Conservation (phyloP, 1,140 invertebrate species). For the Medauroidea extradentata region DNA sequence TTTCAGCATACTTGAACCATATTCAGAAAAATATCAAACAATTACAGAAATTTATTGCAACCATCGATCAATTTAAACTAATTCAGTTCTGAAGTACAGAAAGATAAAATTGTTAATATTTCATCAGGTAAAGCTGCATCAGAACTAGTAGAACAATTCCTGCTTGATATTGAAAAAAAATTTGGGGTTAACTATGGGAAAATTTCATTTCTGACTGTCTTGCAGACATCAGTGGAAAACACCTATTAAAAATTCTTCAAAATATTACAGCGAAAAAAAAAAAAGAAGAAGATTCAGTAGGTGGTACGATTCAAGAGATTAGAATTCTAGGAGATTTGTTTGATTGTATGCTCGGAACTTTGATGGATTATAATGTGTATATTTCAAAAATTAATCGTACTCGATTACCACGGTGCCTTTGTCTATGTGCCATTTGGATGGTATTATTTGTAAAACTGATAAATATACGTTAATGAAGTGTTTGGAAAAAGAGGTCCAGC, state of each 20-base stretch:
- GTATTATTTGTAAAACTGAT: slow-evolving; percentile 13
- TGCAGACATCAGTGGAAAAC: too few relatives aligned
- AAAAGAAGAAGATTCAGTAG: slow-evolving; percentile 6
- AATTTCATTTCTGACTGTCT: too few relatives aligned
- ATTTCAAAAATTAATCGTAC: neutral
- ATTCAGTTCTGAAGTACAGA: neutral
- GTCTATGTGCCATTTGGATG: slow-evolving; percentile 12
- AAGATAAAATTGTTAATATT: slow-evolving; percentile 6
- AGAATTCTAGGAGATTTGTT: neutral
- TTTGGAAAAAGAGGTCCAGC: slow-evolving; percentile 8
- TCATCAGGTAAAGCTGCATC: slow-evolving; percentile 7
- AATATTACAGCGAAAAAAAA: neutral
- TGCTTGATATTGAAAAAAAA: slow-evolving; percentile 6
- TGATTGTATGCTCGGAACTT: neutral
- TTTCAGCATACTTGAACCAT: too few relatives aligned
- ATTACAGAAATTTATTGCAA: too few relatives aligned
- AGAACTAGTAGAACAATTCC: neutral
- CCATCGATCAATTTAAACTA: too few relatives aligned
- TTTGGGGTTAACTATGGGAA: neutral
- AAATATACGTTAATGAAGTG: slow-evolving; percentile 7
- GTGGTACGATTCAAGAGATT: neutral
- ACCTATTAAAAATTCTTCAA: slow-evolving; percentile 7
- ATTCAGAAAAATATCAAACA: too few relatives aligned
- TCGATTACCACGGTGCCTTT: slow-evolving; percentile 9
- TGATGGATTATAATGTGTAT: neutral